Base-by-base conservation (phyloP, 1,140 invertebrate genomes). In the Papilio dardanus region DNA sequence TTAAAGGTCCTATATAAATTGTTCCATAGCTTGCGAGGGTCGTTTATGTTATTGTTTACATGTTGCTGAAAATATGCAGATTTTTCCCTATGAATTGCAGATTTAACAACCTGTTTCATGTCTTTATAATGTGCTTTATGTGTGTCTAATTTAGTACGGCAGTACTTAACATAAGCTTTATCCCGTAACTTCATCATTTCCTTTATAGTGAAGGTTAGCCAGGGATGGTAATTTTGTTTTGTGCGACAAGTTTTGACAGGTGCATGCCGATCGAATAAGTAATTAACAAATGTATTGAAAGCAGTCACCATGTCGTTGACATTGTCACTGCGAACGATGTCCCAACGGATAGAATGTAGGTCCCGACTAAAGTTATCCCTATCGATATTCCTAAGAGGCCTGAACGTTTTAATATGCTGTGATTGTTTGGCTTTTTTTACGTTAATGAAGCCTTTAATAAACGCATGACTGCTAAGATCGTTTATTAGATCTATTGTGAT, bases 181-280 rank as follows among this genome's bases (percentile, higher is more conserved):
- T 74, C 31, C 12, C 71, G 71, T 6, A 58, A 31, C 40, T 54
- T 74, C 50, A 74, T 74, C 54, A 74, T 74, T 33, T 46, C 58
- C 35, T 74, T 74, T 16, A 74, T 24, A 14, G 46, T 58, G 28
- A 35, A 58, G 3, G 71, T 65, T 58, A 74, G 14, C 71, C 71
- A 74, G 10, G 71, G 71, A 14, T 14, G 24, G 10, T 37, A 74
- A 10, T 37, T 7, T 37, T 37, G 42, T 46, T 46, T 46, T 46
- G n/a, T 16, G 42, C n/a, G n/a, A n/a, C 42, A 46, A 46, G 16
- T 46, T 46, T 46, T 46, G n/a, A 46, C 42, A 16, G 42, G 42
- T 46, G 35, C 35, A 12, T 46, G 42, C 8, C 42, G 42, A 46
- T 46, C 16, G 12, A 46, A 46, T n/a, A 46, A 12, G n/a, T 46